Conservation (phyloP, 2,888 invertebrate species). For the Nomada goodeniana region DNA sequence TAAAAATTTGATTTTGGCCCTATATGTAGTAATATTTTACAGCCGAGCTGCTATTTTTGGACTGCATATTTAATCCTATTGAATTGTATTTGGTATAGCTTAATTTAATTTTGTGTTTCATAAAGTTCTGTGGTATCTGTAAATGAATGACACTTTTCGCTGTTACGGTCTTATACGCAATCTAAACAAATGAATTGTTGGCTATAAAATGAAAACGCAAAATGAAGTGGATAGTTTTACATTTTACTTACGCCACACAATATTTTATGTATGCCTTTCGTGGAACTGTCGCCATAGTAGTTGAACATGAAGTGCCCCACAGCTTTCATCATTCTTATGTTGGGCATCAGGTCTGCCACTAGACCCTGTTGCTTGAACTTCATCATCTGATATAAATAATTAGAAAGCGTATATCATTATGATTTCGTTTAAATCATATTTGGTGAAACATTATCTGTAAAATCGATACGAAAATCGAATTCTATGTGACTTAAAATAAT, state of each 20-base stretch:
- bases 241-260: constrained; percentile 81
- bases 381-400: constrained; percentile 84
- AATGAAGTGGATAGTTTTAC: background rate
- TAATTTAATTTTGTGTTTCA: background rate
- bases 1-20: no score
- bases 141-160: background rate
- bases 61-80: background rate
- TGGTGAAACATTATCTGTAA: no score
- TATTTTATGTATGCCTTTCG: constrained; percentile 82
- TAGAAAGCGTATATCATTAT: background rate
- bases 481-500: no score
- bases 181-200: no score
- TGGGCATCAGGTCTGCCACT: constrained; percentile 93
- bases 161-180: no score
- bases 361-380: constrained; percentile 88
- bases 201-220: background rate
- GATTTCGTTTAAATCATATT: background rate
- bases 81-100: background rate
- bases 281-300: constrained; percentile 86
- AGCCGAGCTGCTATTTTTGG: no score
- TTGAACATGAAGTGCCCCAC: constrained; percentile 93
- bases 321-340: constrained; percentile 91
- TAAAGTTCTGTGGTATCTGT: no score
- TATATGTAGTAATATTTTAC: no score
- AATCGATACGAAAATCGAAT: no score